These are phyloP conservation scores for Bombylius major DNA, from an alignment of 2,888 invertebrate genomes.

Conservation along the genomic window DNA sequence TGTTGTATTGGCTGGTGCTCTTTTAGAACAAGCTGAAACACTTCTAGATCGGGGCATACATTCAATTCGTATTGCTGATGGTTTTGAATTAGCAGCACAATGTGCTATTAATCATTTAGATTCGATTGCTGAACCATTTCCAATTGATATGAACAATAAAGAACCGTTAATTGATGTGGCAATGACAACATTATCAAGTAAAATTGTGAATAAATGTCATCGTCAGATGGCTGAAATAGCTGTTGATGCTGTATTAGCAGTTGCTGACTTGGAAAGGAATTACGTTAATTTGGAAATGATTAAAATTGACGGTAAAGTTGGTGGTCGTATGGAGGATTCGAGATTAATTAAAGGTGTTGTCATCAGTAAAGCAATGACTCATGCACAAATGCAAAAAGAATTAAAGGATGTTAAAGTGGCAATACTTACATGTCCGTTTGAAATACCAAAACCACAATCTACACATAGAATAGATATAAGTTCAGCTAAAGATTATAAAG, in stretches of 20 bases:
- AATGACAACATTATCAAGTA: slow-evolving; percentile 96
- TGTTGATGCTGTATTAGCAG: slow-evolving; percentile 90
- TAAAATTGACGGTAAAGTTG: slow-evolving; percentile 95
- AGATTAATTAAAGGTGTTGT: slow-evolving; percentile 92
- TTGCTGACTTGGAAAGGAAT: slow-evolving; percentile 78
- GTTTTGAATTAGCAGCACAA: slow-evolving; percentile 87
- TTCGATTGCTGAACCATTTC: slow-evolving; percentile 77
- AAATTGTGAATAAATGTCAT: slow-evolving; percentile 95
- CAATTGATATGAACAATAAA: slow-evolving; percentile 65
- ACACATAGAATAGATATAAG: slow-evolving; percentile 98
- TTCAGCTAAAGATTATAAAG: slow-evolving; percentile 89
- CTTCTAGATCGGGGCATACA: slow-evolving; percentile 94
- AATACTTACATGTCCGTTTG: slow-evolving; percentile 97
- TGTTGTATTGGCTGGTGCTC: slow-evolving; percentile 69
- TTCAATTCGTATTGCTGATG: slow-evolving; percentile 43
- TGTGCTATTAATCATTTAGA: slow-evolving; percentile 76
- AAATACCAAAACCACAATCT: slow-evolving; percentile 99
- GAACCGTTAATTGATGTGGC: slow-evolving; percentile 89
- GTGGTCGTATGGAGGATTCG: slow-evolving; percentile 93
- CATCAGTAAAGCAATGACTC: slow-evolving; percentile 96
- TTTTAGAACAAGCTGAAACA: slow-evolving; percentile 87
- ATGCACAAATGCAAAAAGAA: slow-evolving; percentile 98
- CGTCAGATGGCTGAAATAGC: slow-evolving; percentile 98
- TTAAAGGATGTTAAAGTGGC: slow-evolving; percentile 81
- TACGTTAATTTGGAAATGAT: slow-evolving; percentile 99